phyloP scores from a whole-genome alignment of 1,140 invertebrate species.

The Lethocerus indicus region DNA sequence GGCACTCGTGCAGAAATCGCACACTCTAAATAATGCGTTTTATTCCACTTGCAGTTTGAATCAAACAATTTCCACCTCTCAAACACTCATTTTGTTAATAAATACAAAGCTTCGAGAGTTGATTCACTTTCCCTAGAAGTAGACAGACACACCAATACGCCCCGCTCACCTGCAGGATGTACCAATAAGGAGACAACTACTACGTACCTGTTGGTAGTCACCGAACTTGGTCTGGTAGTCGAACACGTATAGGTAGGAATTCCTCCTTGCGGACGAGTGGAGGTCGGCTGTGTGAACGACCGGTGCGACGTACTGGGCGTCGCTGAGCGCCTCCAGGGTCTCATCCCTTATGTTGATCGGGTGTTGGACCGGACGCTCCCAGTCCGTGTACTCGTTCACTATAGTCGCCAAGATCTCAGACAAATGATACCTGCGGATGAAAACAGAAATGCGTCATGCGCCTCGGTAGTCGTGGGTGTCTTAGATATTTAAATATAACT shows the following conservation, averaged over 20 bases:
- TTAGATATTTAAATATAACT: too few species aligned
- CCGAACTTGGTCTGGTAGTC: slow-evolving; percentile 87
- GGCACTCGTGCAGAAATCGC: too few species aligned
- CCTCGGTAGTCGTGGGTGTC: too few species aligned
- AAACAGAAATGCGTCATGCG: not conserved
- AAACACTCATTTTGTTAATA: too few species aligned
- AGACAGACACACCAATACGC: too few species aligned
- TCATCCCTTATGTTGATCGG: slow-evolving; percentile 66
- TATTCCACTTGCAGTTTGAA: too few species aligned
- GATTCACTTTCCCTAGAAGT: too few species aligned
- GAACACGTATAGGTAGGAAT: slow-evolving; percentile 83
- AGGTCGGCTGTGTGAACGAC: slow-evolving; percentile 80
- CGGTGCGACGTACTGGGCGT: slow-evolving; percentile 84
- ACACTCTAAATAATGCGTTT: too few species aligned
- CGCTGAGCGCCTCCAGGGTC: slow-evolving; percentile 81
- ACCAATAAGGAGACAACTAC: not conserved
- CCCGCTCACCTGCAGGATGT: too few species aligned
- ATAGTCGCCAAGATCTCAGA: slow-evolving; percentile 72
- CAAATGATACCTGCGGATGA: slow-evolving; percentile 33
- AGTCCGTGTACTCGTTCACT: slow-evolving; percentile 95
- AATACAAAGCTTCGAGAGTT: too few species aligned
- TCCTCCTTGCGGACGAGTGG: slow-evolving; percentile 64
- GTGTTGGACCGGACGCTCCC: slow-evolving; percentile 84
- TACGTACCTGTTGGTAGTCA: slow-evolving; percentile 64
- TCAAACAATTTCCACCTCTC: too few species aligned